phyloP scores from a whole-genome alignment of 2,888 invertebrate genomes.

The Chydorus sphaericus region DNA sequence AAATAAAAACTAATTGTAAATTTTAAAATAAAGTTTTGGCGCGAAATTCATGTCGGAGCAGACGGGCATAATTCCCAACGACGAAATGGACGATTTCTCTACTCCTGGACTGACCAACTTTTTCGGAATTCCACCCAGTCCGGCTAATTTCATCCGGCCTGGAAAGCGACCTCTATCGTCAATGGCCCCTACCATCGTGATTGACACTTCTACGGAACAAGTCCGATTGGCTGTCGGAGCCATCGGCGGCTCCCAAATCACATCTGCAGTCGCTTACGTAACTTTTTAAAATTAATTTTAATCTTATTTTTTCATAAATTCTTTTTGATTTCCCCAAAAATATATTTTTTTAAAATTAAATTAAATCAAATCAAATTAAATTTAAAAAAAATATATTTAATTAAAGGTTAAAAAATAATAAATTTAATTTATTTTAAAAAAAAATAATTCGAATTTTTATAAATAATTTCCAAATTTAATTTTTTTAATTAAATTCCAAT shows the following conservation, averaged over 20 bases:
- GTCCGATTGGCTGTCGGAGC: slow-evolving; percentile 36
- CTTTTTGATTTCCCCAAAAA: not conserved
- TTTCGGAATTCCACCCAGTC: slow-evolving; percentile 62
- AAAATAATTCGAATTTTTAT: not conserved
- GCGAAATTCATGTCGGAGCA: slow-evolving; percentile 52
- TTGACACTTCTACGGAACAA: slow-evolving; percentile 32
- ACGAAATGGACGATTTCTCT: slow-evolving; percentile 85
- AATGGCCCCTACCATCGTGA: slow-evolving; percentile 70
- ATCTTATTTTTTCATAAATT: not conserved
- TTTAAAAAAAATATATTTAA: not conserved
- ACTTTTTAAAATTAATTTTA: no score
- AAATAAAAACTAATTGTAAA: not conserved
- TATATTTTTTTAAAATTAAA: not conserved
- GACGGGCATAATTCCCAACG: slow-evolving; percentile 81
- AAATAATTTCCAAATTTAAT: not conserved
- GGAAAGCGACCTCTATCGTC: slow-evolving; percentile 77
- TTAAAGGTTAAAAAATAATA: not conserved
- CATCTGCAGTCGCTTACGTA: slow-evolving; percentile 32
- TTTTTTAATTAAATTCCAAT: not conserved
- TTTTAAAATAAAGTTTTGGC: slow-evolving; percentile 52
- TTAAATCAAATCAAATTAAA: not conserved
- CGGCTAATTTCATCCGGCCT: slow-evolving; percentile 66
- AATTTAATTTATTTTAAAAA: not conserved
- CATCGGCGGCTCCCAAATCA: slow-evolving; percentile 41
- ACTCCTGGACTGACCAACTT: slow-evolving; percentile 46